These are phyloP conservation scores for Neuroscelio doddi DNA, from an alignment of 2,888 invertebrate species.

Conservation along the genomic window DNA sequence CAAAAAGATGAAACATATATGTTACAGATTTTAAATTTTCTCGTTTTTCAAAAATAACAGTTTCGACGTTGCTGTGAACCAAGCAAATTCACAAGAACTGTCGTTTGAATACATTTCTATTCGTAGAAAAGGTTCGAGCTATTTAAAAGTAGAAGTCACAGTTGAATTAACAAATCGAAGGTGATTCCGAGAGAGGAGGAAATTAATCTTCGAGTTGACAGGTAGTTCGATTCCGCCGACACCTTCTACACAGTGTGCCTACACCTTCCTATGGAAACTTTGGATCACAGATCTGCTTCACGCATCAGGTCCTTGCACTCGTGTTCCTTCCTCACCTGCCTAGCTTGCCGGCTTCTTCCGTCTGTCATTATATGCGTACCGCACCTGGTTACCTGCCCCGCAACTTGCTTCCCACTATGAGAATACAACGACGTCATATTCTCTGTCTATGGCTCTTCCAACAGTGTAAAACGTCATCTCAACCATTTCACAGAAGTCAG, in stretches of 20 bases:
- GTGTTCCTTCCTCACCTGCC: slow-evolving; percentile 33
- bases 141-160: not conserved
- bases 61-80: not conserved
- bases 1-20: too few relatives aligned
- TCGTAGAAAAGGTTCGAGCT: too few relatives aligned
- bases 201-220: slow-evolving; percentile 23
- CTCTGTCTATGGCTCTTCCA: not conserved
- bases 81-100: not conserved
- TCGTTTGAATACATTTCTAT: not conserved
- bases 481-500: too few relatives aligned
- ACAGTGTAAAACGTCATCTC: too few relatives aligned
- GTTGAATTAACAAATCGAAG: not conserved
- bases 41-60: too few relatives aligned
- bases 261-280: slow-evolving; percentile 44
- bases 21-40: too few relatives aligned
- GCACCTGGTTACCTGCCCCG: slow-evolving; percentile 64
- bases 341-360: slow-evolving; percentile 35
- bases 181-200: slow-evolving; percentile 2
- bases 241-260: slow-evolving; percentile 3
- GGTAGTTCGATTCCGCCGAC: slow-evolving; percentile 13
- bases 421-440: not conserved
- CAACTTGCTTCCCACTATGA: slow-evolving; percentile 36
- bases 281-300: slow-evolving; percentile 27
- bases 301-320: slow-evolving; percentile 27
- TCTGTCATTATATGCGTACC: slow-evolving; percentile 49